Conservation (phyloP, 2,797 vertebrate genomes). For the Rhinogobio ventralis region DNA sequence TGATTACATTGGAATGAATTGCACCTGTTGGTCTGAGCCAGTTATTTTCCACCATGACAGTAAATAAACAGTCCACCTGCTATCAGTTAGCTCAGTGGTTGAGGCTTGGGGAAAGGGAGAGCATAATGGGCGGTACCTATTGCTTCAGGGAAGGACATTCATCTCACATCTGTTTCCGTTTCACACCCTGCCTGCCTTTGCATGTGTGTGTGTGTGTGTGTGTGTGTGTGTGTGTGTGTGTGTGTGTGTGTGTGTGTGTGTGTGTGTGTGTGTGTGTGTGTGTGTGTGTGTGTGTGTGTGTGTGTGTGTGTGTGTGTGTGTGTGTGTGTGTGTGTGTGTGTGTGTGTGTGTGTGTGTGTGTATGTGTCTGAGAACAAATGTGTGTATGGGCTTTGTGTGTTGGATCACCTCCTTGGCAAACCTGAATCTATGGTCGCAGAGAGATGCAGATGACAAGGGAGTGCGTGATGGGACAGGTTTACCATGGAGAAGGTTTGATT, state of each 20-base stretch:
- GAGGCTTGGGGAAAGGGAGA: slow-evolving; percentile 4
- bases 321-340: slow-evolving; percentile 4
- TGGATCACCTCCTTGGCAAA: slow-evolving; percentile 18
- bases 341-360: slow-evolving; percentile 5
- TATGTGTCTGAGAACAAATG: not conserved
- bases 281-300: not conserved
- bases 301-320: not conserved
- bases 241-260: not conserved
- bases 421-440: slow-evolving; percentile 27
- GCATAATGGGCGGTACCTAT: slow-evolving; percentile 35
- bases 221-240: slow-evolving; percentile 3
- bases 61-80: slow-evolving; percentile 45
- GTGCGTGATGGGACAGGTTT: slow-evolving; percentile 15
- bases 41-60: slow-evolving; percentile 48
- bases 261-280: slow-evolving; percentile 10
- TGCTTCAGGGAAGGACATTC: slow-evolving; percentile 59
- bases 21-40: slow-evolving; percentile 33
- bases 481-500: slow-evolving; percentile 27
- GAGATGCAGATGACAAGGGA: slow-evolving; percentile 26
- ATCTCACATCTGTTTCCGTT: slow-evolving; percentile 61
- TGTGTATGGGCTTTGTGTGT: not conserved
- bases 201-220: slow-evolving; percentile 9
- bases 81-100: slow-evolving; percentile 46
- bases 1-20: slow-evolving; percentile 13
- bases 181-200: slow-evolving; percentile 59